Conservation (phyloP, 2,113 vertebrate genomes). For the Microtus pennsylvanicus region DNA sequence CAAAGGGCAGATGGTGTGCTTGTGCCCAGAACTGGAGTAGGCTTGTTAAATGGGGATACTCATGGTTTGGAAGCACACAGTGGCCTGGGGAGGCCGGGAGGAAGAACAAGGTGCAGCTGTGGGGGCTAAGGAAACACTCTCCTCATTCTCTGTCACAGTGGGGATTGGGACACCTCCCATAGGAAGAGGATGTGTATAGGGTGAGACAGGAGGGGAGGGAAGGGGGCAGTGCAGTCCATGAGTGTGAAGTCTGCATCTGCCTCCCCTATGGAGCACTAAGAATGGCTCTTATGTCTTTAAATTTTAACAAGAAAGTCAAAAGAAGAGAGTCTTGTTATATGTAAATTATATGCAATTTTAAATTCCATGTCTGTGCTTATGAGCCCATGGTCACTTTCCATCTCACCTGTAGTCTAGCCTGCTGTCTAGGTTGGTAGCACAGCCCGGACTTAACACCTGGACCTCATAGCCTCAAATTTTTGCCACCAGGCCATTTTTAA, state of each 20-base stretch:
- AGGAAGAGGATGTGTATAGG: rapidly evolving
- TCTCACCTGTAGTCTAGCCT: rapidly evolving
- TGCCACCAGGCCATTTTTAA: rapidly evolving
- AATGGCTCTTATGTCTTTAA: not conserved
- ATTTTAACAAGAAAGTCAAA: not conserved
- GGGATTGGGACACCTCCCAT: not conserved
- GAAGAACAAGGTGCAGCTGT: rapidly evolving
- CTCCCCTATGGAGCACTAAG: not conserved
- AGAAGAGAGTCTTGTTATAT: not conserved
- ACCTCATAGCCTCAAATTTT: too few relatives aligned
- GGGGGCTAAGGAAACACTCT: not conserved
- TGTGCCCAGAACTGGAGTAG: rapidly evolving
- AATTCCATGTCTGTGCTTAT: not conserved
- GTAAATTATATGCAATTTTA: not conserved
- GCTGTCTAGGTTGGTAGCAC: not conserved
- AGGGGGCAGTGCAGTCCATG: not conserved
- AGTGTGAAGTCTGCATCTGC: not conserved
- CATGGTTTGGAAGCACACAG: not conserved
- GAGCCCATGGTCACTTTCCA: not conserved
- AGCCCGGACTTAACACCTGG: rapidly evolving
- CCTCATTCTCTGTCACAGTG: too few relatives aligned
- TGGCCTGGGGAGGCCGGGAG: too few relatives aligned
- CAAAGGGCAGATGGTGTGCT: too few relatives aligned
- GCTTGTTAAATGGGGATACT: too few relatives aligned
- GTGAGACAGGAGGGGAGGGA: not conserved